These are phyloP conservation scores for Acestrorhynchus altus DNA, from an alignment of 2,797 vertebrate species.

Conservation along the genomic window DNA sequence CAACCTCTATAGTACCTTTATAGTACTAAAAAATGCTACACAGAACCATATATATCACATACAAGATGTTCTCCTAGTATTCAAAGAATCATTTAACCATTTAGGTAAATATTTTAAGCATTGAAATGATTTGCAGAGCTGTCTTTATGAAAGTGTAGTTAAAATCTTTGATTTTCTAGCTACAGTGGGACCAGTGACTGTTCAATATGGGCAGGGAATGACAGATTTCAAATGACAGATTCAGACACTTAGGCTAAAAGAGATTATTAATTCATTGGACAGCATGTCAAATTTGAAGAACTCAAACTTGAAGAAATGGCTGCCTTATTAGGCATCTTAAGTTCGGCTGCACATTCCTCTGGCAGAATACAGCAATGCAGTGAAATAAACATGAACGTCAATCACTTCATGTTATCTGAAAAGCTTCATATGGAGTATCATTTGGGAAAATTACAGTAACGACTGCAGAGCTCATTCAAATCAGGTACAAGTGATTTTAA, in stretches of 20 bases:
- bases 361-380: not conserved
- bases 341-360: not conserved
- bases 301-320: not conserved
- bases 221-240: not conserved
- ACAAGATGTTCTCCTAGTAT: too few species aligned
- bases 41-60: too few species aligned
- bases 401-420: not conserved
- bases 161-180: not conserved
- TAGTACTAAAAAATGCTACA: too few species aligned
- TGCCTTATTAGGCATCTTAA: not conserved
- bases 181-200: not conserved
- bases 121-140: too few species aligned
- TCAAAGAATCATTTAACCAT: too few species aligned
- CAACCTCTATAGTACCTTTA: too few species aligned
- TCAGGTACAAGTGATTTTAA: too few species aligned
- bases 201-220: not conserved
- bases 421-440: not conserved
- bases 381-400: not conserved
- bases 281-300: not conserved
- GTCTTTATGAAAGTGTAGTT: too few species aligned
- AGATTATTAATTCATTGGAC: conserved; percentile 4
- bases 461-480: not conserved
- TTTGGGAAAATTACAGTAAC: too few species aligned
- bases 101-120: too few species aligned
- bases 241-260: not conserved